Evolutionary conservation across 2,888 invertebrate species (phyloP).

Genomic region (Nomada flava): DNA sequence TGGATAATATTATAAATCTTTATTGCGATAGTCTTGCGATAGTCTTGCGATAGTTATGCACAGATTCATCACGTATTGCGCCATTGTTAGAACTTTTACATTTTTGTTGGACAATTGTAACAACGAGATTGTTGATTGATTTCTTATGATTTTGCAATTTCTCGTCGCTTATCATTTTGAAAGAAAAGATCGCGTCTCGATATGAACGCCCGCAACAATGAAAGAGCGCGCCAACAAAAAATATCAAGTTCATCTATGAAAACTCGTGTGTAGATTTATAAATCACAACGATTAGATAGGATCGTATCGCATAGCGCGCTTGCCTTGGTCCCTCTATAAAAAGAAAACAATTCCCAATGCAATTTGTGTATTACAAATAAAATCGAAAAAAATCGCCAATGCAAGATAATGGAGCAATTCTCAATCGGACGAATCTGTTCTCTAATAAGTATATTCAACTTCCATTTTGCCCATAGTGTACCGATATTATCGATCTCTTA

Average conservation of each 20-base stretch:
- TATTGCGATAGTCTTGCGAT: no score
- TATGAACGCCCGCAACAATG: not conserved
- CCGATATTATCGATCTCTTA: no score
- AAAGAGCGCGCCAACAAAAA: not conserved
- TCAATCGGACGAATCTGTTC: not conserved
- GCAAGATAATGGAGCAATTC: not conserved
- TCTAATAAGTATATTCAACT: not conserved
- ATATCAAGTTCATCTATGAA: not conserved
- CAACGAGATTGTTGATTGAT: not conserved
- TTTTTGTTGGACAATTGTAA: not conserved
- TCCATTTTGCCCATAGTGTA: no score
- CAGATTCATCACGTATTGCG: not conserved
- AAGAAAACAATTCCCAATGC: not conserved
- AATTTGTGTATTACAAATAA: not conserved
- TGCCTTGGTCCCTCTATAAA: not conserved
- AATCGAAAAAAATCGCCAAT: not conserved
- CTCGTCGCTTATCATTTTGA: not conserved
- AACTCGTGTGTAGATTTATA: not conserved
- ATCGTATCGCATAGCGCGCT: not conserved
- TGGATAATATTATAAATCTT: no score
- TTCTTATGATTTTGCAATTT: not conserved
- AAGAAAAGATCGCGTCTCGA: not conserved
- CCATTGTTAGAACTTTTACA: not conserved
- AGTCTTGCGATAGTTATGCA: not conserved
- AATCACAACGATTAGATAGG: slow-evolving; percentile 33